These are phyloP conservation scores for Trichogramma pretiosum DNA, from an alignment of 1,140 invertebrate genomes.

Conservation along the genomic window DNA sequence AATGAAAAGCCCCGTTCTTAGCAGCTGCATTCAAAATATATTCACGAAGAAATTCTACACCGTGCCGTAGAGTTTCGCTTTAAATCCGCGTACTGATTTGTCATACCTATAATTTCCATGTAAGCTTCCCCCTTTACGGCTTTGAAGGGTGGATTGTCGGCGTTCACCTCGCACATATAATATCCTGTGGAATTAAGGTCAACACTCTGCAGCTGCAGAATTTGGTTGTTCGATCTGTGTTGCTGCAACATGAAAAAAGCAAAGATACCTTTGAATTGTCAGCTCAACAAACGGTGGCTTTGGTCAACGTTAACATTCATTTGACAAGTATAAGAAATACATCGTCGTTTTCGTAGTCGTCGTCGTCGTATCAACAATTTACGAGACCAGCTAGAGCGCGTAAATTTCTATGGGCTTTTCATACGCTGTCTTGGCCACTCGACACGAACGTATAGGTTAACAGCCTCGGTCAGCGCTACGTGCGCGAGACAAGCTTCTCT, in stretches of 20 bases:
- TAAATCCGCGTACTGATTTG: too few relatives aligned
- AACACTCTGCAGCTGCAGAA: slow-evolving; percentile 54
- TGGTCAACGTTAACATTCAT: too few relatives aligned
- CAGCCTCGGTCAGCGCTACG: neutral
- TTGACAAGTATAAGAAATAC: too few relatives aligned
- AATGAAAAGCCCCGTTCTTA: too few relatives aligned
- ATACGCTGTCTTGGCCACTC: slow-evolving; percentile 3
- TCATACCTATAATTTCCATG: slow-evolving; percentile 66
- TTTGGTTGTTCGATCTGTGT: slow-evolving; percentile 48
- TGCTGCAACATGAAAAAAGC: slow-evolving; percentile 40
- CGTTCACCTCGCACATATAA: slow-evolving; percentile 70
- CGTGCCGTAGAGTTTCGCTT: too few relatives aligned
- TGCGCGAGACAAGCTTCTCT: neutral
- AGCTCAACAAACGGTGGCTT: too few relatives aligned
- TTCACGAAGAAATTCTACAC: too few relatives aligned
- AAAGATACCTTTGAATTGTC: too few relatives aligned
- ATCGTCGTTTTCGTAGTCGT: too few relatives aligned
- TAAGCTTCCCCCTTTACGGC: slow-evolving; percentile 56
- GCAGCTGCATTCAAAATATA: too few relatives aligned
- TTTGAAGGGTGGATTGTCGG: slow-evolving; percentile 63
- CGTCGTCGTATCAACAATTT: neutral
- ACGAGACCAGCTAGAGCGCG: neutral
- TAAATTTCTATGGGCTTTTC: too few relatives aligned
- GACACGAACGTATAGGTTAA: too few relatives aligned
- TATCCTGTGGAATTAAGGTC: slow-evolving; percentile 58